phyloP scores from a whole-genome alignment of 2,888 invertebrate genomes.

The Megaustenia siamemsis region DNA sequence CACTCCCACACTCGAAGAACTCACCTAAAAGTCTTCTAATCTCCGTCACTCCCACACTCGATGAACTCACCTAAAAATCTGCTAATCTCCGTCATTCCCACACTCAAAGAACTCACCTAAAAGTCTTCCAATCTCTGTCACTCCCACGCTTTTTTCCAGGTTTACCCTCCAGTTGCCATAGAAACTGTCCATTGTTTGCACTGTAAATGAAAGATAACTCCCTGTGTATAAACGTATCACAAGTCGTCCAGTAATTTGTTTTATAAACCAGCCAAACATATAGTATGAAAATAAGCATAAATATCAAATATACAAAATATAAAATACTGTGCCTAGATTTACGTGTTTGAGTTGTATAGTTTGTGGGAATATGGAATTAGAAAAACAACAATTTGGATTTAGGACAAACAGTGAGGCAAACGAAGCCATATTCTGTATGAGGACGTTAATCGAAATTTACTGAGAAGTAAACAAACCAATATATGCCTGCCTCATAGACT shows the following conservation, averaged over 20 bases:
- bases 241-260: not conserved
- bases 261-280: not conserved
- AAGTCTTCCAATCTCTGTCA: slow-evolving; percentile 42
- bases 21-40: no score
- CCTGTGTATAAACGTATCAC: no score
- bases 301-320: not conserved
- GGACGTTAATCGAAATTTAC: not conserved
- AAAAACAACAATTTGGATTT: no score
- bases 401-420: no score
- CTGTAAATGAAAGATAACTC: not conserved
- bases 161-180: slow-evolving; percentile 45
- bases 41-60: no score
- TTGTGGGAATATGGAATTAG: not conserved
- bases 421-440: no score
- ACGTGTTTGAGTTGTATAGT: not conserved
- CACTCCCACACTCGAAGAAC: no score
- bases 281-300: not conserved
- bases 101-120: slow-evolving; percentile 39
- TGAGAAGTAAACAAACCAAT: not conserved
- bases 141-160: slow-evolving; percentile 35
- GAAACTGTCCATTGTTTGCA: slow-evolving; percentile 23
- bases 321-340: not conserved
- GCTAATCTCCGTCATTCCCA: no score
- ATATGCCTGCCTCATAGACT: no score
- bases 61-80: no score